Evolutionary conservation across 2,113 vertebrate genomes (phyloP).

Genomic region (Dascyllus trimaculatus): DNA sequence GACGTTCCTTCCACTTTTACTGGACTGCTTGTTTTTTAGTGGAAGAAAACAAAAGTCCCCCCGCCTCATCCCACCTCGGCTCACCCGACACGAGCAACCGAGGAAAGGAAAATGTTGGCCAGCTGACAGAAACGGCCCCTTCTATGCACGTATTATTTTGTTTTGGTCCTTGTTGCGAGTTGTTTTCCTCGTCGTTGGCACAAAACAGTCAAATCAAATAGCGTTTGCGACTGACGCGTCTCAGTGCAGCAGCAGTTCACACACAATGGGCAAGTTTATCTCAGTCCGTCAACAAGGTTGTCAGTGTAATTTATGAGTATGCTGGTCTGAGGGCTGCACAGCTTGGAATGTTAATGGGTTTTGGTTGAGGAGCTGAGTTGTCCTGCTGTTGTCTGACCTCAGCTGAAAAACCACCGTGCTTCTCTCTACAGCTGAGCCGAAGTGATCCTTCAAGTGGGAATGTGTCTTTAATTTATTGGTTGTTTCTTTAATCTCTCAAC

Average conservation of each 20-base stretch:
- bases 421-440: not conserved
- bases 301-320: conserved; percentile 74
- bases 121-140: conserved; percentile 40
- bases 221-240: conserved; percentile 44
- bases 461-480: not conserved
- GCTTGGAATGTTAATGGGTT: conserved; percentile 80
- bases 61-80: not conserved
- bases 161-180: conserved; percentile 47
- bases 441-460: not conserved
- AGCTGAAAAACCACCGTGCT: conserved; percentile 27
- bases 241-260: conserved; percentile 49
- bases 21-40: conserved; percentile 64
- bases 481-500: not conserved
- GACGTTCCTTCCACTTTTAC: conserved; percentile 63
- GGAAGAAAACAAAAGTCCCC: conserved; percentile 57
- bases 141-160: conserved; percentile 38
- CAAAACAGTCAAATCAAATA: conserved; percentile 60
- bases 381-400: conserved; percentile 48
- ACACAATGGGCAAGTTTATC: conserved; percentile 77
- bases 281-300: conserved; percentile 61
- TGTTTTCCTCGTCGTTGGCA: conserved; percentile 58
- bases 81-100: conserved; percentile 47
- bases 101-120: conserved; percentile 70
- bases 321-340: conserved; percentile 40
- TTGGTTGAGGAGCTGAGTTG: conserved; percentile 47